Evolutionary conservation across 23 tunicate species (phyloP).

Genomic region (Phallusia fumigata): DNA sequence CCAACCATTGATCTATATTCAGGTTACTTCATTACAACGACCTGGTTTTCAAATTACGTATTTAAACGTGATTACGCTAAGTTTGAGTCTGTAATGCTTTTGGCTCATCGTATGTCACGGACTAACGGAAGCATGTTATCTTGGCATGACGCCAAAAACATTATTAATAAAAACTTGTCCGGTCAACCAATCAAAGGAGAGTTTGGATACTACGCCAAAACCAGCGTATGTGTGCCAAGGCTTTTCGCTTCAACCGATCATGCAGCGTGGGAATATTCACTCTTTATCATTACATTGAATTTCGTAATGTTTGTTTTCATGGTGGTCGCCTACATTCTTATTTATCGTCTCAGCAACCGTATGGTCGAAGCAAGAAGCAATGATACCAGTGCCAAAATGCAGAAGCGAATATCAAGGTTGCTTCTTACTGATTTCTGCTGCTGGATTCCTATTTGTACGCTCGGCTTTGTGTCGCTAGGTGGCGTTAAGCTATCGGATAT

Average conservation of each 20-base stretch:
- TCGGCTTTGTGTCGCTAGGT: constrained; percentile 15
- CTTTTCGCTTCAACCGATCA: constrained; percentile 10
- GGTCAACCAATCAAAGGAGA: constrained; percentile 3
- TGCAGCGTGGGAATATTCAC: constrained; percentile 35
- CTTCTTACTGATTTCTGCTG: constrained; percentile 29
- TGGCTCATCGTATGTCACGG: neutral
- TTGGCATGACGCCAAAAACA: constrained; percentile 4
- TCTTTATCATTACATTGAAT: constrained; percentile 3
- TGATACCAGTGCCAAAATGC: constrained; percentile 20
- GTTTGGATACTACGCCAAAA: constrained; percentile 32
- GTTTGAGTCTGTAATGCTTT: neutral
- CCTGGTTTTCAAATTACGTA: constrained; percentile 8
- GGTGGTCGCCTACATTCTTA: constrained; percentile 21
- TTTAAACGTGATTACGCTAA: neutral
- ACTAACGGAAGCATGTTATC: neutral
- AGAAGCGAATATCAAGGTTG: constrained; percentile 17
- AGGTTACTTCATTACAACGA: neutral
- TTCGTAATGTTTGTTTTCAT: constrained; percentile 24
- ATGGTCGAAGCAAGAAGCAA: neutral
- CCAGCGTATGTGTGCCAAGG: constrained; percentile 45
- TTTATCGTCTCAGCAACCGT: constrained; percentile 13
- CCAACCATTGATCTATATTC: neutral
- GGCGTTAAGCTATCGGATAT: neutral
- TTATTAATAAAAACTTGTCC: neutral
- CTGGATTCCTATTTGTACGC: constrained; percentile 37